A percentile compares a stretch with the other conserved stretches of the same genome.
Evolutionary conservation across 2,113 vertebrate genomes (phyloP).

Genomic region (Eclectus roratus): DNA sequence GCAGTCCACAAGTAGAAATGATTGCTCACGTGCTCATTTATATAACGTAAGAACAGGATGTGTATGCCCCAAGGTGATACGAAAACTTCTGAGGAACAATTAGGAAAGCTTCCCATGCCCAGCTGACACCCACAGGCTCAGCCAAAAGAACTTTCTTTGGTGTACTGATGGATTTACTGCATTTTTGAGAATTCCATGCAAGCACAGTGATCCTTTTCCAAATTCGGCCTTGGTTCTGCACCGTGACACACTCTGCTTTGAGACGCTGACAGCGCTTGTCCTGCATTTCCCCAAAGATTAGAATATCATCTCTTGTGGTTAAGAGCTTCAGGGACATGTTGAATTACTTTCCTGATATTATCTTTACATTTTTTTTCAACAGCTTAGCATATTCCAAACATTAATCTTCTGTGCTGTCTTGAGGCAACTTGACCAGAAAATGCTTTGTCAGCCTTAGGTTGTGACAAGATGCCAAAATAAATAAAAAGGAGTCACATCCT

Average conservation of each 20-base stretch:
- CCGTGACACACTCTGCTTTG: not conserved
- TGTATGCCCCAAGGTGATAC: not conserved
- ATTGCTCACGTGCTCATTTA: not conserved
- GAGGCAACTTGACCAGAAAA: constrained; percentile 52
- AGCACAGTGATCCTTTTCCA: not conserved
- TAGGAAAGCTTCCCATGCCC: not conserved
- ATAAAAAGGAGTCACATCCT: not conserved
- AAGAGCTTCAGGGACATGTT: constrained; percentile 44
- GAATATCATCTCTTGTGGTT: constrained; percentile 44
- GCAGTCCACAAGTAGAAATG: not conserved
- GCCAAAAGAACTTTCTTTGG: not conserved
- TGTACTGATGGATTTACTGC: not conserved
- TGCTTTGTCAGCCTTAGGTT: constrained; percentile 57
- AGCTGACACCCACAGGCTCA: not conserved
- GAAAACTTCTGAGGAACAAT: not conserved
- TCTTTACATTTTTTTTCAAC: constrained; percentile 62
- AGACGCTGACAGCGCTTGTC: not conserved
- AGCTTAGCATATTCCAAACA: constrained; percentile 67
- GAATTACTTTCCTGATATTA: constrained; percentile 70
- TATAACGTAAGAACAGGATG: not conserved
- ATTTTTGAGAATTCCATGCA: not conserved
- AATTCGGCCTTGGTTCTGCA: constrained; percentile 1
- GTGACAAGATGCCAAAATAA: constrained; percentile 32
- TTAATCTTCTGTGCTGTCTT: constrained; percentile 67
- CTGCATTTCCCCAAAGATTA: constrained; percentile 53